Percentiles rank a stretch among this genome's conserved stretches.
These are phyloP conservation scores for Tinamus major DNA, from an alignment of 2,797 vertebrate species.

Conservation along the genomic window DNA sequence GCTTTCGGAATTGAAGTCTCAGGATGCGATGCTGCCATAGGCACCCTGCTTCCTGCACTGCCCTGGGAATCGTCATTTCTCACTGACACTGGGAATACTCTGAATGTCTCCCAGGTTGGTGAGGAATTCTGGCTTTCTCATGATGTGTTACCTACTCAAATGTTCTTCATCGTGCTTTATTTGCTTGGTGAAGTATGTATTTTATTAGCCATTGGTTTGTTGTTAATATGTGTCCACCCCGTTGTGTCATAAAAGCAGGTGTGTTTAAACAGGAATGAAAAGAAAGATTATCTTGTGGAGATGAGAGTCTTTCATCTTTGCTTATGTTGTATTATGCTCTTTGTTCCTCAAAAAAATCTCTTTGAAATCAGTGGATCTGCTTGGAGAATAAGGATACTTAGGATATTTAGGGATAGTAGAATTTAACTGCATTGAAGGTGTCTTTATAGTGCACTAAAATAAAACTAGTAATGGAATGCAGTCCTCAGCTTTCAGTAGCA, in stretches of 20 bases:
- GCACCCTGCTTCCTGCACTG: fast-evolving
- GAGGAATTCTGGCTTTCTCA: background rate
- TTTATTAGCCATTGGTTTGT: background rate
- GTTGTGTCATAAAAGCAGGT: fast-evolving
- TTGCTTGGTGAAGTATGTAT: background rate
- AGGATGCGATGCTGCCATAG: fast-evolving
- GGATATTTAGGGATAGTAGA: background rate
- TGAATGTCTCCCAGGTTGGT: fast-evolving
- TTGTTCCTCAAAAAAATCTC: fast-evolving
- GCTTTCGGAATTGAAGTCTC: background rate
- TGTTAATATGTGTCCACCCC: background rate
- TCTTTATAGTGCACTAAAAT: background rate
- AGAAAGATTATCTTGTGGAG: background rate
- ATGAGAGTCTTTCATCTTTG: background rate
- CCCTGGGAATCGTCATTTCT: background rate
- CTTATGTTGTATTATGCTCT: background rate
- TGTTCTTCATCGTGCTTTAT: background rate
- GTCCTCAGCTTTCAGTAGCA: background rate
- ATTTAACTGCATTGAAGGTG: background rate
- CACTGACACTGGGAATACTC: background rate
- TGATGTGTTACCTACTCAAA: fast-evolving
- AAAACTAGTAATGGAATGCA: background rate
- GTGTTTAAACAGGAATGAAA: background rate
- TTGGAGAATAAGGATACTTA: background rate
- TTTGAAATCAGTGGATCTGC: background rate